These are phyloP conservation scores for Hybognathus amarus DNA, from an alignment of 2,797 vertebrate genomes.

Conservation along the genomic window DNA sequence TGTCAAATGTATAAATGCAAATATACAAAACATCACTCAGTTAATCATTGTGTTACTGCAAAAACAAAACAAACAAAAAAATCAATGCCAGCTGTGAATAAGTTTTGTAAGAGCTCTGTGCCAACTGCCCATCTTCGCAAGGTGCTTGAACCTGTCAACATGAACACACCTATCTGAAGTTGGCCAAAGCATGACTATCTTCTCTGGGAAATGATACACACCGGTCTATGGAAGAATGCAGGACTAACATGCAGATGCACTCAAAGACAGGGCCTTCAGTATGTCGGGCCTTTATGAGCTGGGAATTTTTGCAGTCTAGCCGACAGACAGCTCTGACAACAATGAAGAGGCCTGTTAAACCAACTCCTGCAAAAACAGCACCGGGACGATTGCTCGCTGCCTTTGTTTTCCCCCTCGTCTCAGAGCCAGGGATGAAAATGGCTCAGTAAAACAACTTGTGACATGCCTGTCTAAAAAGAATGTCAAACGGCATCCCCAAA, in stretches of 20 bases:
- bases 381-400: slow-evolving; percentile 13
- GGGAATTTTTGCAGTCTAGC: slow-evolving; percentile 72
- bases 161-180: slow-evolving; percentile 55
- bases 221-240: slow-evolving; percentile 49
- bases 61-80: too few species aligned
- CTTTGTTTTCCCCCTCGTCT: slow-evolving; percentile 41
- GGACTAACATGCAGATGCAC: slow-evolving; percentile 55
- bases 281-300: slow-evolving; percentile 69
- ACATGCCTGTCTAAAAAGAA: slow-evolving; percentile 70
- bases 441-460: slow-evolving; percentile 77
- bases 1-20: not conserved
- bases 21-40: not conserved
- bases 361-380: slow-evolving; percentile 68
- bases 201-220: slow-evolving; percentile 55
- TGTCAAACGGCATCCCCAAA: slow-evolving; percentile 55
- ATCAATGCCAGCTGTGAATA: not conserved
- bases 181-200: slow-evolving; percentile 41
- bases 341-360: slow-evolving; percentile 75
- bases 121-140: slow-evolving; percentile 1
- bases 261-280: slow-evolving; percentile 52
- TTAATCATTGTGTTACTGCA: not conserved
- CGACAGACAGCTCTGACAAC: slow-evolving; percentile 73
- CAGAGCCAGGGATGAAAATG: slow-evolving; percentile 65
- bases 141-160: slow-evolving; percentile 48
- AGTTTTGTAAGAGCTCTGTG: slow-evolving; percentile 2